Evolutionary conservation across 2,113 vertebrate genomes (phyloP).

Genomic region (Lycocorax pyrrhopterus): DNA sequence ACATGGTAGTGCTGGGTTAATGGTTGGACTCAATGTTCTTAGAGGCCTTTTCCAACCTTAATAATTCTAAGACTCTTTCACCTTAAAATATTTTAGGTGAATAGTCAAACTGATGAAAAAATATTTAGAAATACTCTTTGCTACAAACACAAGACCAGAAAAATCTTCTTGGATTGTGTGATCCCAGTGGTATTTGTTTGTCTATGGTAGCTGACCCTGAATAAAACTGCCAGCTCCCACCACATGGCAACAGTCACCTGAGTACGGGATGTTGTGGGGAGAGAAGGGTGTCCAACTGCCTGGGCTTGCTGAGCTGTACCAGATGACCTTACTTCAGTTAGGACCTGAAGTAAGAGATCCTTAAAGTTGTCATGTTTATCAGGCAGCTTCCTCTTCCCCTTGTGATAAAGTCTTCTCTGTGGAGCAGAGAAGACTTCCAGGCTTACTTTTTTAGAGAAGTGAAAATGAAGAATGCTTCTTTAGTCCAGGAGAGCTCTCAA

Average conservation of each 20-base stretch:
- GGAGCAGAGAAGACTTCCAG: neutral
- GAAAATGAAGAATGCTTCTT: neutral
- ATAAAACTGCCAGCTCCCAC: neutral
- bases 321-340: neutral
- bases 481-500: neutral
- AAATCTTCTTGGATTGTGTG: neutral
- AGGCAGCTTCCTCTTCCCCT: neutral
- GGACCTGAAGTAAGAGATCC: neutral
- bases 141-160: neutral
- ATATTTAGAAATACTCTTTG: neutral
- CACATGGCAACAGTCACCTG: neutral
- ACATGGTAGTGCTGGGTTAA: neutral
- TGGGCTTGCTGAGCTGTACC: neutral
- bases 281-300: rapidly evolving
- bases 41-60: neutral
- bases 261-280: neutral
- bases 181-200: neutral
- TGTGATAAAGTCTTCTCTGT: neutral
- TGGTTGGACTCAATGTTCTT: neutral
- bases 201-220: neutral
- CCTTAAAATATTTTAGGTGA: neutral
- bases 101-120: neutral
- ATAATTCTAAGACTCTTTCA: neutral
- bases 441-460: neutral
- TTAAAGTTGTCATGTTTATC: neutral